These are phyloP conservation scores for Pinna nobilis DNA, from an alignment of 1,140 invertebrate species.

Conservation along the genomic window DNA sequence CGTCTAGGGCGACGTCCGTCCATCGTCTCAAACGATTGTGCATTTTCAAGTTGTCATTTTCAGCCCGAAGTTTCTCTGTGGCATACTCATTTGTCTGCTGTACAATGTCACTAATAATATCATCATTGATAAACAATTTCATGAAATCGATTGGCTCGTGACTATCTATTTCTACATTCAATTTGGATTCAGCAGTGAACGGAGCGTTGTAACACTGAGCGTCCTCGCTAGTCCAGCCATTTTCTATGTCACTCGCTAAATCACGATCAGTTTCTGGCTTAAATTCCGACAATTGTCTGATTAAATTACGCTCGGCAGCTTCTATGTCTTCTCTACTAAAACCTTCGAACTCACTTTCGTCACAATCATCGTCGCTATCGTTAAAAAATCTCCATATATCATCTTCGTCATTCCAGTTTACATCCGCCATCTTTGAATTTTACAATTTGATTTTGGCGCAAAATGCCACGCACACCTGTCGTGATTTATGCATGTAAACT, in stretches of 20 bases:
- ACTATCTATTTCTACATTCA: neutral
- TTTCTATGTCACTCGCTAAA: neutral
- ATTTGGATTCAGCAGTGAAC: neutral
- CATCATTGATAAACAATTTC: conserved; percentile 9
- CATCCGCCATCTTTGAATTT: conserved; percentile 27
- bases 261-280: conserved; percentile 1
- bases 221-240: neutral
- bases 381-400: neutral
- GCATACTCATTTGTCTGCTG: too few species aligned
- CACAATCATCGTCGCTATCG: neutral
- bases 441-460: too few species aligned
- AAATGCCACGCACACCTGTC: too few species aligned
- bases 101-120: neutral
- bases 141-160: conserved; percentile 4
- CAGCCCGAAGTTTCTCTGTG: too few species aligned
- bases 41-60: too few species aligned
- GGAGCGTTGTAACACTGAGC: neutral
- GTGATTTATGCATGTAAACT: too few species aligned
- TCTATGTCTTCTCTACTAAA: neutral
- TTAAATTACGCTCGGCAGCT: too few species aligned
- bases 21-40: too few species aligned
- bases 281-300: too few species aligned
- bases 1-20: too few species aligned
- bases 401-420: conserved; percentile 14
- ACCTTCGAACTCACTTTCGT: neutral